These are phyloP conservation scores for Entomobrya proxima DNA, from an alignment of 2,888 invertebrate genomes.

Conservation along the genomic window DNA sequence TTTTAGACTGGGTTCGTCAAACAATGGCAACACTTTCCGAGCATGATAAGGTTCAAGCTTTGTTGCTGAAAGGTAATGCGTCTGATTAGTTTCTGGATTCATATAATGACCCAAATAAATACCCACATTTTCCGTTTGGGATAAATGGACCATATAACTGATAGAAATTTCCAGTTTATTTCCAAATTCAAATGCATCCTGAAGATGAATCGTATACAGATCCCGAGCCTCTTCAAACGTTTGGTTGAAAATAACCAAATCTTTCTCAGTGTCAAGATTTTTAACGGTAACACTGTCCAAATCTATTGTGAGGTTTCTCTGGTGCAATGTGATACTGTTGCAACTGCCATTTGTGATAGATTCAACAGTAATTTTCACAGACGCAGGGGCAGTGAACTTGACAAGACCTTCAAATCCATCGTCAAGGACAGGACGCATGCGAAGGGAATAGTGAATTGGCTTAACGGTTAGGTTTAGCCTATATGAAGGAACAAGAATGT, in stretches of 20 bases:
- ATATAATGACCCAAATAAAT: conserved; percentile 39
- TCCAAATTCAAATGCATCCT: neutral
- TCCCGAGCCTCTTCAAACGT: conserved; percentile 25
- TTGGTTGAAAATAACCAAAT: neutral
- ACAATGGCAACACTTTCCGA: conserved; percentile 37
- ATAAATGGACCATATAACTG: conserved; percentile 15
- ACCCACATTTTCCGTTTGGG: conserved; percentile 21
- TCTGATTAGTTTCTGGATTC: neutral
- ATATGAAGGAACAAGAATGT: too few relatives aligned
- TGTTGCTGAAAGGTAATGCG: conserved; percentile 26
- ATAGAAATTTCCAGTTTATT: conserved; percentile 22
- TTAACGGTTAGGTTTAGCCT: conserved; percentile 43
- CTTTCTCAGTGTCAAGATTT: neutral
- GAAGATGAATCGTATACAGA: conserved; percentile 33
- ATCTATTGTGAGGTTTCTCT: neutral
- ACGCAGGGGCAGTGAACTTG: conserved; percentile 57
- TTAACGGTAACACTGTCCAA: neutral
- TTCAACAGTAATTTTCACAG: conserved; percentile 41
- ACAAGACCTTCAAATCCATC: conserved; percentile 41
- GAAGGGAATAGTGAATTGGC: conserved; percentile 57
- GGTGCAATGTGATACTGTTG: neutral
- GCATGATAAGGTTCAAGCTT: conserved; percentile 46
- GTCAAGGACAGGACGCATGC: conserved; percentile 62
- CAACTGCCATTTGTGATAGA: neutral
- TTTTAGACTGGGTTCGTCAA: conserved; percentile 54